Conservation (phyloP, 2,888 invertebrate genomes). For the Eristalinus sepulchralis region DNA sequence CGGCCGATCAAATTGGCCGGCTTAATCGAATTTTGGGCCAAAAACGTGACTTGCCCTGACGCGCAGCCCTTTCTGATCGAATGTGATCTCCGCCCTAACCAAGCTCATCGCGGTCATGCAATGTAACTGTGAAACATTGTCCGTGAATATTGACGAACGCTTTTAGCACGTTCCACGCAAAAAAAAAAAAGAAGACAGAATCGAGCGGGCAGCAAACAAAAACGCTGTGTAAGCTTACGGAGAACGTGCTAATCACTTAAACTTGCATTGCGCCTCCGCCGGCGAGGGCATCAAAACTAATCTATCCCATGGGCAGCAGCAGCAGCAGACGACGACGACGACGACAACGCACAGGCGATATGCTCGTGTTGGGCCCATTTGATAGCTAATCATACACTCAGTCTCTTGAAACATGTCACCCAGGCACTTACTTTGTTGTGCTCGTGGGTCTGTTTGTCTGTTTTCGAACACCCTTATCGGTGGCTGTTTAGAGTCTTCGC, state of each 20-base stretch:
- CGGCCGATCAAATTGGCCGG: slow-evolving; percentile 10
- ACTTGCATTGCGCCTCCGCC: slow-evolving; percentile 32
- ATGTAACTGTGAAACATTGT: neutral
- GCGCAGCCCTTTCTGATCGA: neutral
- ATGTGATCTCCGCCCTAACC: no score
- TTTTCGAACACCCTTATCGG: slow-evolving; percentile 38
- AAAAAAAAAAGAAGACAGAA: neutral
- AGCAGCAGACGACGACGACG: neutral
- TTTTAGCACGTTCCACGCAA: slow-evolving; percentile 45
- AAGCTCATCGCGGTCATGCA: neutral
- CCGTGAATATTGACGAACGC: slow-evolving; percentile 19
- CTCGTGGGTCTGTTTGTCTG: neutral
- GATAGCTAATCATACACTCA: slow-evolving; percentile 34
- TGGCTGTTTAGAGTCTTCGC: slow-evolving; percentile 5
- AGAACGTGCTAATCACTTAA: slow-evolving; percentile 54
- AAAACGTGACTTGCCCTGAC: slow-evolving; percentile 7
- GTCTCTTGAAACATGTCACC: slow-evolving; percentile 26
- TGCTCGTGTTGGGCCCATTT: slow-evolving; percentile 55
- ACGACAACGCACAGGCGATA: slow-evolving; percentile 28
- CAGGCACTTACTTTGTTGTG: slow-evolving; percentile 34
- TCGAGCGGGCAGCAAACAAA: slow-evolving; percentile 4
- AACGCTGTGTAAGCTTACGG: slow-evolving; percentile 1
- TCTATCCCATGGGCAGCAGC: neutral
- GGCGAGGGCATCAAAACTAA: slow-evolving; percentile 4
- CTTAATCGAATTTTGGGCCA: slow-evolving; percentile 15